A percentile compares a stretch with the other conserved stretches of the same genome.
Evolutionary conservation across 2,797 vertebrate species (phyloP).

Genomic region (Echiichthys vipera): DNA sequence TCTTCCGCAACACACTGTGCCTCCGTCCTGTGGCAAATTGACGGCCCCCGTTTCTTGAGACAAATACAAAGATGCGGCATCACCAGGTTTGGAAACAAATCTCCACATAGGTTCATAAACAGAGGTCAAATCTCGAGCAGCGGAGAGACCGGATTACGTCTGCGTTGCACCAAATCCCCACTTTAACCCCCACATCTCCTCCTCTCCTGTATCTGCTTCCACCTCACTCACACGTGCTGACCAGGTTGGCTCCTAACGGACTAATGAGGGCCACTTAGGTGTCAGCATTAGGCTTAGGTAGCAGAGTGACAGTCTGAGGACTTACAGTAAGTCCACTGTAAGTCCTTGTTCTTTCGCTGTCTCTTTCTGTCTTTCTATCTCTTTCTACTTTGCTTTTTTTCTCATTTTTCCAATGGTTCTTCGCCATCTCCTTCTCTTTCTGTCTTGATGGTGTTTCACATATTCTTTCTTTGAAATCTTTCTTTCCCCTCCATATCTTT

Average conservation of each 20-base stretch:
- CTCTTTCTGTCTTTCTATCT: conserved; percentile 14
- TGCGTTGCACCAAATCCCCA: conserved; percentile 66
- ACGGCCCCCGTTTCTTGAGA: conserved; percentile 23
- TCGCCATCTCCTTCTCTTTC: background rate
- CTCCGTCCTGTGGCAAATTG: conserved; percentile 66
- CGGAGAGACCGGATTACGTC: conserved; percentile 60
- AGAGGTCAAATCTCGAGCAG: conserved; percentile 58
- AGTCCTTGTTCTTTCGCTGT: conserved; percentile 34
- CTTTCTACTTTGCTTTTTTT: conserved; percentile 5
- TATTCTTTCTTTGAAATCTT: conserved; percentile 10
- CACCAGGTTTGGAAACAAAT: conserved; percentile 50
- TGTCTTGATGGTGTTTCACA: background rate
- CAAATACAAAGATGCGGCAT: conserved; percentile 42
- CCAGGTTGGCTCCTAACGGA: conserved; percentile 65
- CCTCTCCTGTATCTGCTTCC: conserved; percentile 48
- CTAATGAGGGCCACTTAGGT: conserved; percentile 79
- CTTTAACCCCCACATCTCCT: conserved; percentile 51
- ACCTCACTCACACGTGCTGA: conserved; percentile 51
- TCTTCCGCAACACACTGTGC: conserved; percentile 32
- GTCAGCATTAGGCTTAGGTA: conserved; percentile 57
- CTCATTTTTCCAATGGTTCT: conserved; percentile 8
- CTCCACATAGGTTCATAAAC: conserved; percentile 49
- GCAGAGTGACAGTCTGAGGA: conserved; percentile 64
- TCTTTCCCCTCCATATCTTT: background rate
- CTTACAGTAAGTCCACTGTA: conserved; percentile 64